Conservation (phyloP, 2,797 vertebrate genomes). For the Cuculus canorus region DNA sequence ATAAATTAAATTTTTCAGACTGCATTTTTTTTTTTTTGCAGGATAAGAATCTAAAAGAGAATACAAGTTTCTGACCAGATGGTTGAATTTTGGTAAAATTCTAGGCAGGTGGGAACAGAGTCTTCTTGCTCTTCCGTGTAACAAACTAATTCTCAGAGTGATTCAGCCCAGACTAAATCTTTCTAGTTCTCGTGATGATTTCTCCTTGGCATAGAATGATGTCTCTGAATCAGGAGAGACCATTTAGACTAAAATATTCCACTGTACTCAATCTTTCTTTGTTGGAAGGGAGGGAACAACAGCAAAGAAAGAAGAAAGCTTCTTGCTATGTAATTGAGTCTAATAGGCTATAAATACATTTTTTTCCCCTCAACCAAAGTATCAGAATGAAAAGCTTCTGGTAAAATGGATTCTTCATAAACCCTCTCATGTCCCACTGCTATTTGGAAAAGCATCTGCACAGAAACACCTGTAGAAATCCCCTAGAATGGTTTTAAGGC, state of each 20-base stretch:
- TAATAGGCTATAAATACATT: conserved; percentile 36
- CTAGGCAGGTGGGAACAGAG: neutral
- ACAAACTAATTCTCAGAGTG: neutral
- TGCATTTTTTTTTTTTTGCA: neutral
- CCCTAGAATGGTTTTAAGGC: neutral
- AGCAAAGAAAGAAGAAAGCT: neutral
- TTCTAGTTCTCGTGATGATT: neutral
- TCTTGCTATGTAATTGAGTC: conserved; percentile 15
- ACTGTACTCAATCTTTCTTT: neutral
- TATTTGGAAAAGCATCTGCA: neutral
- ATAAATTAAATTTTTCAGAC: neutral
- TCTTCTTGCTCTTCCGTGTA: neutral
- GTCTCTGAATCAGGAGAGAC: conserved; percentile 9
- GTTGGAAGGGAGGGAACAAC: neutral
- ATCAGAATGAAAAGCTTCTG: conserved; percentile 25
- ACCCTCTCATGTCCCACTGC: neutral
- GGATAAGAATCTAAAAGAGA: neutral
- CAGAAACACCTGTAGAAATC: conserved; percentile 30
- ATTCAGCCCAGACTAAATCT: neutral
- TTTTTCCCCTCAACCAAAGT: neutral
- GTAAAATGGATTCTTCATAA: neutral
- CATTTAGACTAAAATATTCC: conserved; percentile 19
- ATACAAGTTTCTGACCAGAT: neutral
- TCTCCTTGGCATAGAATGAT: neutral
- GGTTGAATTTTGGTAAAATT: neutral